Percentiles rank a stretch among this genome's conserved stretches.
Evolutionary conservation across 2,113 vertebrate species (phyloP).

Genomic region (Catharus fuscescens): DNA sequence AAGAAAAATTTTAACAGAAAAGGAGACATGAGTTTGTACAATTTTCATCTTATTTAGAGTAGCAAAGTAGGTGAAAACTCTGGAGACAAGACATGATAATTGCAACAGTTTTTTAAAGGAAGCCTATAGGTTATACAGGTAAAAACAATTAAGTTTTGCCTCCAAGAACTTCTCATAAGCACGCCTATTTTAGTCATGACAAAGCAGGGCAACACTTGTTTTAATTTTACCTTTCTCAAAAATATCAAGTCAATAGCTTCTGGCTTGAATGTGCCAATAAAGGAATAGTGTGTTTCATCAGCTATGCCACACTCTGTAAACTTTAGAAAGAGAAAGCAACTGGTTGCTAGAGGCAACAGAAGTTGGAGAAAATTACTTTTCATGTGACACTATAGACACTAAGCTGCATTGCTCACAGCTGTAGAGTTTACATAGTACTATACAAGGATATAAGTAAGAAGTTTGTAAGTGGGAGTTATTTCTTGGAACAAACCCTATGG

Average conservation of each 20-base stretch:
- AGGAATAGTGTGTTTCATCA: background rate
- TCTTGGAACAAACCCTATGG: background rate
- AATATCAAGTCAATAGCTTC: background rate
- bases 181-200: background rate
- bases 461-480: background rate
- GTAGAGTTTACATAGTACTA: background rate
- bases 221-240: background rate
- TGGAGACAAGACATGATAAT: background rate
- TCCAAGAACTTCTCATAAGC: background rate
- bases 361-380: background rate
- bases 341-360: background rate
- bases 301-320: background rate
- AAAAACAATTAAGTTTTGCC: background rate
- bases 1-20: background rate
- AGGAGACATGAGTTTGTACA: background rate
- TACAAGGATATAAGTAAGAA: background rate
- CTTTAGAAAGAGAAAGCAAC: background rate
- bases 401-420: background rate
- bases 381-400: background rate
- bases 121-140: background rate
- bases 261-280: background rate
- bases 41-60: background rate
- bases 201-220: background rate
- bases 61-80: background rate
- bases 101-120: background rate